These are phyloP conservation scores for Ailuropoda melanoleuca DNA, from an alignment of 2,113 vertebrate species.

Conservation along the genomic window DNA sequence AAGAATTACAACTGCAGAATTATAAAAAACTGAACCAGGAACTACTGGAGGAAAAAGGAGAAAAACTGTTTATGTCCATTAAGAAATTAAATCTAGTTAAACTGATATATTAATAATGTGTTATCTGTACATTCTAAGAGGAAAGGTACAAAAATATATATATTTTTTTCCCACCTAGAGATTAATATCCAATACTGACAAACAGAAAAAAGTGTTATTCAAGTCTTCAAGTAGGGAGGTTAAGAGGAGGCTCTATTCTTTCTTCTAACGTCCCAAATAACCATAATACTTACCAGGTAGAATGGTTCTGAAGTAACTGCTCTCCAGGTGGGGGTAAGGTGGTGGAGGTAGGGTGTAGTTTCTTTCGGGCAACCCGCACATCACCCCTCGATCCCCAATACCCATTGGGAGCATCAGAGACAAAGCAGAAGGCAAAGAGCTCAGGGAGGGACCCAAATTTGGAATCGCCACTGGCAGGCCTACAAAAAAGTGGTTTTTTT, in stretches of 20 bases:
- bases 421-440: slow-evolving; percentile 95
- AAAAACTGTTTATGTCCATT: background rate
- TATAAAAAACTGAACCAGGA: background rate
- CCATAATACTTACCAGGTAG: slow-evolving; percentile 90
- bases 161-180: background rate
- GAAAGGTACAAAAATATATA: background rate
- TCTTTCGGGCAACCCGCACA: slow-evolving; percentile 98
- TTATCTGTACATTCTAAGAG: background rate
- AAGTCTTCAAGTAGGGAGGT: background rate
- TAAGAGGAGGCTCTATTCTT: background rate
- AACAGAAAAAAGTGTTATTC: background rate
- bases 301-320: slow-evolving; percentile 98
- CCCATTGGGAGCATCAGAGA: slow-evolving; percentile 99
- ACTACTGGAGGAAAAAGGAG: background rate
- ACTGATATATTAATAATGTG: background rate
- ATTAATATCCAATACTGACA: background rate
- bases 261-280: background rate
- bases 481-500: slow-evolving; percentile 73
- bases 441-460: slow-evolving; percentile 94
- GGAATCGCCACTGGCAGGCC: slow-evolving; percentile 98
- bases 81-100: background rate
- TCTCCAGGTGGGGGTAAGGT: slow-evolving; percentile 97
- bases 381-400: slow-evolving; percentile 96
- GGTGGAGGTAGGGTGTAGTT: slow-evolving; percentile 97
- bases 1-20: background rate